Evolutionary conservation across 2,888 invertebrate species (phyloP), one percentile per base, ranked within the genome.

Genomic region (Formica aserva): DNA sequence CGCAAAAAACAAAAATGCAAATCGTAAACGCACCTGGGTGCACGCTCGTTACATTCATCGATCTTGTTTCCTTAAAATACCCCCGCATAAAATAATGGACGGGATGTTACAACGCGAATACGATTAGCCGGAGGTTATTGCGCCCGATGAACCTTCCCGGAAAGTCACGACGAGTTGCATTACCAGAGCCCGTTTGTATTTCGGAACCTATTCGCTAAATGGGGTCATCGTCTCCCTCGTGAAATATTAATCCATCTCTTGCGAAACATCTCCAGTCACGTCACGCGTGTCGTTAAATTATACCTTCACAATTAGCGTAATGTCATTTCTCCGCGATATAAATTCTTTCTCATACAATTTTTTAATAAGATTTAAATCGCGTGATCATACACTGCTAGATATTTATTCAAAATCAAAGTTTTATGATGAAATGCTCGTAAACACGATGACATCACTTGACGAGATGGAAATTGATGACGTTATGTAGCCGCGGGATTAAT

Each of bases 81-180:
- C 55, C 38, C 4, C 15, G 35, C 83, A 22, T 35, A 55, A 38
- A 67, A 48, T n/a, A 67, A 80, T 69, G 32, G 22, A 45, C 32
- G 52, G 38, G 48, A 69, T 60, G 18, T 26, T 41, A 48, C 83
- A 38, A 18, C 57, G 6, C 65, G 55, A 52, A 69, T 45, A 63
- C 26, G 80, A 83, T 83, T 83, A 80, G 35, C 32, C n/a, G 48
- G 13, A 45, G 71, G 71, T 80, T 80, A 72, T 13, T 45, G 83
- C 41, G 41, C 71, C 4, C 62, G 71, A 60, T 15, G 55, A 80
- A 80, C 32, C 83, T 62, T 78, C n/a, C 26, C 26, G 38, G 41
- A 38, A 63, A 75, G 65, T 83, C 41, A 29, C 38, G 62, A 9
- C 29, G 41, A 13, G 35, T 18, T 38, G 18, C 22, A 32, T 41